Conservation (phyloP, 64 coral and sea anemone species). For the Stichodactyla helianthus region DNA sequence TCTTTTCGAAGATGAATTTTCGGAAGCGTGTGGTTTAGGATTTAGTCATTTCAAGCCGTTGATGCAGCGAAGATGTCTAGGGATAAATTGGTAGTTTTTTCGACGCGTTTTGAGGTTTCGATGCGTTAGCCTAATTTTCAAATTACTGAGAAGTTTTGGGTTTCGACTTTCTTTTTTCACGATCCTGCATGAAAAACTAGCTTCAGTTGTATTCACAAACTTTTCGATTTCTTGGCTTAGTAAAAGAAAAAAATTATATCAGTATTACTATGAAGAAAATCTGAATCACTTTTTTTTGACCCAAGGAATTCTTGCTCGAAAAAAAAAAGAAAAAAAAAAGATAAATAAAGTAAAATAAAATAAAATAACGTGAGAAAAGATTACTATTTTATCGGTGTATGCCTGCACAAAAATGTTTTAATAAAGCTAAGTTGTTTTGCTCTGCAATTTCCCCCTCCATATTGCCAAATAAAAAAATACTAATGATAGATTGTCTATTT, state of each 20-base stretch:
- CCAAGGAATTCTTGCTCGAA: too few species aligned
- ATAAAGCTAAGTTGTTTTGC: not conserved
- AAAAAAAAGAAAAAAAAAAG: too few species aligned
- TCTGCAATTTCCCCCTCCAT: not conserved
- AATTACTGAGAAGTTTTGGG: too few species aligned
- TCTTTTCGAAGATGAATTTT: conserved; percentile 2
- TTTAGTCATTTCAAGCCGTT: conserved; percentile 9
- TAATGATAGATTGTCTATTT: not conserved
- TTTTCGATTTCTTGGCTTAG: not conserved
- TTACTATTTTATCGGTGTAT: not conserved
- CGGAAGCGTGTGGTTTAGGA: not conserved
- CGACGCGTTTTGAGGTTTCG: not conserved
- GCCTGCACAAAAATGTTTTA: not conserved
- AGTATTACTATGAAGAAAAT: not conserved
- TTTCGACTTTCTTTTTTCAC: not conserved
- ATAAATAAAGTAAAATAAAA: not conserved
- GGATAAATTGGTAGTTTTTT: not conserved
- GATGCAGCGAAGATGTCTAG: not conserved
- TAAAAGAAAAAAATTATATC: not conserved
- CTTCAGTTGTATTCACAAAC: not conserved
- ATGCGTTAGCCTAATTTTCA: not conserved
- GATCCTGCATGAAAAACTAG: too few species aligned
- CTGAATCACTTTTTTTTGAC: not conserved
- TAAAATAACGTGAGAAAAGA: not conserved
- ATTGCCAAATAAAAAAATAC: not conserved